A percentile compares a stretch with the other conserved stretches of the same genome.
These are phyloP conservation scores for Dione vanillae DNA, from an alignment of 2,888 invertebrate species.

Conservation along the genomic window DNA sequence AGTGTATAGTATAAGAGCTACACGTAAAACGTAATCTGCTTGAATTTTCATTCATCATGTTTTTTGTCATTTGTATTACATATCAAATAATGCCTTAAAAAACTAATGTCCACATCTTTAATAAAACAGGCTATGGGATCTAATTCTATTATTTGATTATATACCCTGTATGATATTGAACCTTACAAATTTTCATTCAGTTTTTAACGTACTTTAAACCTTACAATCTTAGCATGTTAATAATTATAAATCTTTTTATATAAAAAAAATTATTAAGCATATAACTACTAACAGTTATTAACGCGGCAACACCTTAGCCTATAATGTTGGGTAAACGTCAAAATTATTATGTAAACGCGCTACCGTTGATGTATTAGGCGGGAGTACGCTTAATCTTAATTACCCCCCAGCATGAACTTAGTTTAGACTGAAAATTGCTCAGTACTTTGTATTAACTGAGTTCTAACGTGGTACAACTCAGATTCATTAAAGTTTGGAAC, in stretches of 20 bases:
- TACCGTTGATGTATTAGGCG: conserved; percentile 37
- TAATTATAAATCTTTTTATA: too few relatives aligned
- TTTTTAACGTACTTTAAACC: too few relatives aligned
- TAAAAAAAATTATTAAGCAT: not conserved
- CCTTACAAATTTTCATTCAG: too few relatives aligned
- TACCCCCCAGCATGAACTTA: conserved; percentile 39
- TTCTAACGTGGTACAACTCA: conserved; percentile 14
- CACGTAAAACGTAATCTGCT: not conserved
- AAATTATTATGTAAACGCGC: conserved; percentile 37
- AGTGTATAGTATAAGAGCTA: conserved; percentile 8
- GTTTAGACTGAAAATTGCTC: conserved; percentile 31
- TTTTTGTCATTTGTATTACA: too few relatives aligned
- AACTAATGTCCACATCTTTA: too few relatives aligned
- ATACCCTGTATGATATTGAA: too few relatives aligned
- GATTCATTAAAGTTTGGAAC: conserved; percentile 17
- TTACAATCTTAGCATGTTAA: too few relatives aligned
- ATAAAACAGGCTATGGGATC: too few relatives aligned
- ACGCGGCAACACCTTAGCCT: conserved; percentile 5
- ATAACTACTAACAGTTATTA: not conserved
- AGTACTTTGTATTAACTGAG: conserved; percentile 29
- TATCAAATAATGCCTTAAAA: too few relatives aligned
- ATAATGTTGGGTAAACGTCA: conserved; percentile 36
- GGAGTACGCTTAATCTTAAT: conserved; percentile 41
- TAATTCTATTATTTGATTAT: too few relatives aligned
- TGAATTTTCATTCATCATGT: not conserved